Conservation (phyloP, 2,797 vertebrate genomes). For the Limnodromus scolopaceus region DNA sequence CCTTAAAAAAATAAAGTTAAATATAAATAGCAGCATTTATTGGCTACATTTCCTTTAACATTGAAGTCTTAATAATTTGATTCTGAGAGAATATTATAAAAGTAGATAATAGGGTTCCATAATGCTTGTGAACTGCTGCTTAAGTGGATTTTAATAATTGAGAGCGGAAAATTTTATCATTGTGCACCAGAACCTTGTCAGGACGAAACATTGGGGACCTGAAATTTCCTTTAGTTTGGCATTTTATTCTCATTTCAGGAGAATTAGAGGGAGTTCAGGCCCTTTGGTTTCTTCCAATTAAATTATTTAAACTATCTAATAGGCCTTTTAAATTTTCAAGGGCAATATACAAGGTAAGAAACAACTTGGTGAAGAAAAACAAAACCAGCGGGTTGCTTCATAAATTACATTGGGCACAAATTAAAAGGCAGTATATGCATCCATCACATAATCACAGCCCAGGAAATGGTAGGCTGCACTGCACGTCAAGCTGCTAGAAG, state of each 20-base stretch:
- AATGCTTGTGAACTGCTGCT: neutral
- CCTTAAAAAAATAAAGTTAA: neutral
- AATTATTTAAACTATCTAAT: neutral
- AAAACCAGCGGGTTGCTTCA: neutral
- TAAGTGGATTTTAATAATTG: slow-evolving; percentile 58
- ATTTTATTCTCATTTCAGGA: neutral
- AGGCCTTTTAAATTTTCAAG: neutral
- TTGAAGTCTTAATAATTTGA: too few relatives aligned
- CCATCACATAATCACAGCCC: neutral
- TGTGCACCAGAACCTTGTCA: neutral
- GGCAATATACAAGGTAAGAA: neutral
- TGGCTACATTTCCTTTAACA: neutral
- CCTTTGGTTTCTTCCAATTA: neutral
- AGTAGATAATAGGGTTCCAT: neutral
- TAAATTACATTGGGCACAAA: neutral
- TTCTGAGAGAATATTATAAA: too few relatives aligned
- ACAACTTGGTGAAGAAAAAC: neutral
- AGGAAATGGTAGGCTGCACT: neutral
- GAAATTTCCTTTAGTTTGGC: neutral
- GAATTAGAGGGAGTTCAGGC: neutral
- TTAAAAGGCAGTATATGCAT: neutral
- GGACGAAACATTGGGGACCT: neutral
- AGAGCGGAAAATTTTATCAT: slow-evolving; percentile 33
- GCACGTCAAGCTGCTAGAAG: neutral
- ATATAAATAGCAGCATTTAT: neutral